Evolutionary conservation across 2,888 invertebrate genomes (phyloP).

Genomic region (Poecilobothrus nobilitatus): DNA sequence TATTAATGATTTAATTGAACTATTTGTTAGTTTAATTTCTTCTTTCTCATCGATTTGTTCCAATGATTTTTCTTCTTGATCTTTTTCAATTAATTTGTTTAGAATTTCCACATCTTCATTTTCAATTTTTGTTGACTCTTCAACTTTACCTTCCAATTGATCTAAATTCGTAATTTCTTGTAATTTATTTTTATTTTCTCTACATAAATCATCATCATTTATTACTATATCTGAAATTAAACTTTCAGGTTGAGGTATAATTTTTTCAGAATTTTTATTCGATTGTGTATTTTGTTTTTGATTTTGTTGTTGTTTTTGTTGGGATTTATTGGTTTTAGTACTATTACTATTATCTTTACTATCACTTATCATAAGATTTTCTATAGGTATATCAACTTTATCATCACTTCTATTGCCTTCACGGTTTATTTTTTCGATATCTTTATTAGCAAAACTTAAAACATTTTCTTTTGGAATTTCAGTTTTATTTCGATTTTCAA

Average conservation of each 20-base stretch:
- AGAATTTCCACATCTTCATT: conserved; percentile 9
- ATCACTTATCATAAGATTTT: conserved; percentile 4
- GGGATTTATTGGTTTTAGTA: neutral
- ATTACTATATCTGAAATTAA: neutral
- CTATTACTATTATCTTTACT: neutral
- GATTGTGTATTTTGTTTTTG: neutral
- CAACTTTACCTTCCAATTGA: conserved; percentile 4
- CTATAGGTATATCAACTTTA: conserved; percentile 3
- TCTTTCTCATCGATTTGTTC: neutral
- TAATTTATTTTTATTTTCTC: neutral
- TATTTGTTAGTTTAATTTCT: neutral
- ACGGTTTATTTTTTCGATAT: neutral
- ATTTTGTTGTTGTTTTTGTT: neutral
- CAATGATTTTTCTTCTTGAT: conserved; percentile 21
- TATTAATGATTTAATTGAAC: neutral
- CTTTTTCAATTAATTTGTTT: conserved; percentile 24
- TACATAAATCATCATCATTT: neutral
- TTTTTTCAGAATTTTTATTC: neutral
- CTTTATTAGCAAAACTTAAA: neutral
- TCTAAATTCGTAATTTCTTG: neutral
- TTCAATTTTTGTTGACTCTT: conserved; percentile 13
- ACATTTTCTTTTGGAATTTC: conserved; percentile 1
- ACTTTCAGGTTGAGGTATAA: neutral
- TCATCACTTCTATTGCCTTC: neutral
- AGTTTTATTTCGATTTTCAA: neutral